Evolutionary conservation across 2,113 vertebrate species (phyloP).

Genomic region (Raja brachyura): DNA sequence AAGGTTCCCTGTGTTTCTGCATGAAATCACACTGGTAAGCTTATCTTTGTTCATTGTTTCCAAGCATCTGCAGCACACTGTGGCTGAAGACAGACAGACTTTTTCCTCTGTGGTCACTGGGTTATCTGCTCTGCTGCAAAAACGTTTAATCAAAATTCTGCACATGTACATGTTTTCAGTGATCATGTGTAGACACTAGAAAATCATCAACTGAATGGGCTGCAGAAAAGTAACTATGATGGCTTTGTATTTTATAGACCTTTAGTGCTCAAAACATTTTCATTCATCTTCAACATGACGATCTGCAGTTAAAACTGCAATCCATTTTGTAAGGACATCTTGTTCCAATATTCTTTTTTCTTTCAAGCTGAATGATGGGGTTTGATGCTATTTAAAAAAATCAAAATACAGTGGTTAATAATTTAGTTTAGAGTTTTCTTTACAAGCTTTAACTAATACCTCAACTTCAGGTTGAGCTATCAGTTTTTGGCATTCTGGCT

Average conservation of each 20-base stretch:
- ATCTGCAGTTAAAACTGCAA: not conserved
- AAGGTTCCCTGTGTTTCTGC: not conserved
- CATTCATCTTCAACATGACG: not conserved
- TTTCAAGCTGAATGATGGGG: not conserved
- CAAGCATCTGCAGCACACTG: not conserved
- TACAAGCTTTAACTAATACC: not conserved
- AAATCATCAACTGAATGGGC: not conserved
- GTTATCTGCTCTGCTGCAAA: not conserved
- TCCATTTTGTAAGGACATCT: not conserved
- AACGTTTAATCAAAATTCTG: not conserved
- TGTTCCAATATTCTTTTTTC: not conserved
- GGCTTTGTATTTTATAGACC: not conserved
- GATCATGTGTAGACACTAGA: no score
- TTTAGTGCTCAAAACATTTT: not conserved
- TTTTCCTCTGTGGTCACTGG: not conserved
- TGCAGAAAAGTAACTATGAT: not conserved
- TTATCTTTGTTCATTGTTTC: not conserved
- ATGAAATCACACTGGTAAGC: not conserved
- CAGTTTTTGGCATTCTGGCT: not conserved
- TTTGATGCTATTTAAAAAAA: not conserved
- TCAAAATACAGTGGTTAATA: not conserved
- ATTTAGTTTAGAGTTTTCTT: not conserved
- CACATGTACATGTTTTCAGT: not conserved
- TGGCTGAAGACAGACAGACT: not conserved
- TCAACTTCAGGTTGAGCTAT: not conserved